Conservation (phyloP, 2,113 vertebrate species). For the Propithecus coquereli region DNA sequence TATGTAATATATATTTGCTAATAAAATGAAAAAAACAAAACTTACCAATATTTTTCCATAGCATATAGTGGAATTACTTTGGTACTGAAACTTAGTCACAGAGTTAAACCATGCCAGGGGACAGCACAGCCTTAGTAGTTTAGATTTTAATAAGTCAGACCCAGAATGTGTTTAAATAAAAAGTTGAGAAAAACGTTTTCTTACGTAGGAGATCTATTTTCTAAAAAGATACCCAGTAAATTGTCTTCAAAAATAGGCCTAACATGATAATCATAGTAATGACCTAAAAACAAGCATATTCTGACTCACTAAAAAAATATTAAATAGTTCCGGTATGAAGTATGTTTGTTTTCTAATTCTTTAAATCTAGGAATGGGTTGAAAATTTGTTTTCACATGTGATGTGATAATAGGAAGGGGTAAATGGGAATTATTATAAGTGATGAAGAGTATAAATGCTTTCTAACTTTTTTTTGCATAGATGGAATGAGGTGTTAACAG, state of each 20-base stretch:
- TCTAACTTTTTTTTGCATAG: background rate
- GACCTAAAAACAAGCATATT: background rate
- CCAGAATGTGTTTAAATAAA: background rate
- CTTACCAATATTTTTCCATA: background rate
- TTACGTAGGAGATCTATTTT: slow-evolving; percentile 36
- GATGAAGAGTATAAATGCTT: background rate
- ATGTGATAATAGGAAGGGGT: background rate
- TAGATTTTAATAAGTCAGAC: background rate
- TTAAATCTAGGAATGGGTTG: background rate
- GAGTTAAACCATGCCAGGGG: background rate
- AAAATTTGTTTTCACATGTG: background rate
- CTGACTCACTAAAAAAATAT: background rate
- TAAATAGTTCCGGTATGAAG: background rate
- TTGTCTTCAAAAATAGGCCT: slow-evolving; percentile 3
- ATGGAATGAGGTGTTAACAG: background rate
- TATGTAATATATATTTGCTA: background rate
- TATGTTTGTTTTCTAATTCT: slow-evolving; percentile 20
- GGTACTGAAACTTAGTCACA: background rate
- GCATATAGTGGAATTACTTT: background rate
- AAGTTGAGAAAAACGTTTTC: background rate
- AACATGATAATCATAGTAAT: background rate
- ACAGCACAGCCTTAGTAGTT: background rate
- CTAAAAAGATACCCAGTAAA: background rate
- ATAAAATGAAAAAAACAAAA: background rate
- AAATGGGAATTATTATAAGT: background rate